Evolutionary conservation across 2,113 vertebrate species (phyloP).

Genomic region (Dromiciops gliroides): DNA sequence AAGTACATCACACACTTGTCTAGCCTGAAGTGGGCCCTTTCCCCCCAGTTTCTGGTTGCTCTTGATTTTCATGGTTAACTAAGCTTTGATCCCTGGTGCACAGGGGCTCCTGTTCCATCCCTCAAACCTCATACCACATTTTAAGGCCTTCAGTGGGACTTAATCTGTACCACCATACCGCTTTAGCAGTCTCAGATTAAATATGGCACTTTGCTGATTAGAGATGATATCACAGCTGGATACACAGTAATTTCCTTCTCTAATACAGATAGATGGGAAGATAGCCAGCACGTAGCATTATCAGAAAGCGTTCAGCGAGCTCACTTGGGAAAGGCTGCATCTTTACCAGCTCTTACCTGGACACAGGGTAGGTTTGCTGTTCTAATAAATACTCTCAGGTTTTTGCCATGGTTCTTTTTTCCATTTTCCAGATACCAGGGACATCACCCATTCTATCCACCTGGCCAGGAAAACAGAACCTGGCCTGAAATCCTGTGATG

Average conservation of each 20-base stretch:
- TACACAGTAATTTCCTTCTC: neutral
- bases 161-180: neutral
- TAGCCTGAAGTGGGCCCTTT: neutral
- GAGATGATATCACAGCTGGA: neutral
- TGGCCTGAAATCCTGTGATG: constrained; percentile 92
- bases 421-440: constrained; percentile 89
- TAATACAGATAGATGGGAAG: neutral
- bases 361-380: neutral
- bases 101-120: neutral
- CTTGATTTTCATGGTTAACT: constrained; percentile 22
- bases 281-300: neutral
- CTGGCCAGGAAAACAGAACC: constrained; percentile 91
- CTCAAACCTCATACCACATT: neutral
- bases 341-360: neutral
- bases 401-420: neutral
- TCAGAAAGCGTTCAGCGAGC: neutral
- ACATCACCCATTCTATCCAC: constrained; percentile 94
- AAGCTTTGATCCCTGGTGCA: constrained; percentile 4
- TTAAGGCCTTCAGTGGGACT: neutral
- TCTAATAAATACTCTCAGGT: neutral
- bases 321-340: neutral
- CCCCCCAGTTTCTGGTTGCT: neutral
- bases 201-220: neutral
- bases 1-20: no score
- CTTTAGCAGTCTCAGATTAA: constrained; percentile 9